Base-by-base conservation (phyloP, 2,797 vertebrate species). In the Yasuhikotakia modesta region DNA sequence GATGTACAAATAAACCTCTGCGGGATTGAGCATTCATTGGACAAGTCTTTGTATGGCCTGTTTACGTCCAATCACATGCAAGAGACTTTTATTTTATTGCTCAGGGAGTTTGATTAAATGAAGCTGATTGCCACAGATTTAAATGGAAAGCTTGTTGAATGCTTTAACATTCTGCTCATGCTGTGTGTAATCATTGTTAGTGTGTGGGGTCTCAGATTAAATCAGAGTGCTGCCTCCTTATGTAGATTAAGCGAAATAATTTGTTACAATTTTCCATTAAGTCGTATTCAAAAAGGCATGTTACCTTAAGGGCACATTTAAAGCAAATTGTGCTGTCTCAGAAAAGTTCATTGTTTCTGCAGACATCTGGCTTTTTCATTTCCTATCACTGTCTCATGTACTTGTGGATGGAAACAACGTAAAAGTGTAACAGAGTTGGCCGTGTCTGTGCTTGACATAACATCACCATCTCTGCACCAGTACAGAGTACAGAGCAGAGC, bases 181-280 rank as follows among this genome's bases (percentile, higher is more conserved):
- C 21, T 17, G 61, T 67, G 43, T 68, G 76, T 78, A 72, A 78
- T 78, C 76, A 78, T 78, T 78, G 76, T 78, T 78, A 78, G 76
- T 78, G 45, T 78, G 76, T 70, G 76, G 46, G 50, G 76, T 65
- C 69, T 21, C 69, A 64, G 60, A 78, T 78, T 64, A 68, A 78
- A 78, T 78, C 69, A 72, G 50, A 78, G 58, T 50, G 22, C 11
- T 13, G 35, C 35, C 76, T 78, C 76, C 68, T 78, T 78, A 72
- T 78, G 68, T 78, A 72, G 76, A 78, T 78, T 66, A 58, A 78
- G 57, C 68, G 69, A 78, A 78, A 78, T 78, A 64, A 78, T 78
- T 78, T 78, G 68, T 72, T 71, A 48, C 68, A 72, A 72, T 72
- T 78, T 78, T 66, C 68, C 22, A 78, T 78, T 78, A 78, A 78